phyloP scores from a whole-genome alignment of 1,140 invertebrate species.

The Drosophila auraria region DNA sequence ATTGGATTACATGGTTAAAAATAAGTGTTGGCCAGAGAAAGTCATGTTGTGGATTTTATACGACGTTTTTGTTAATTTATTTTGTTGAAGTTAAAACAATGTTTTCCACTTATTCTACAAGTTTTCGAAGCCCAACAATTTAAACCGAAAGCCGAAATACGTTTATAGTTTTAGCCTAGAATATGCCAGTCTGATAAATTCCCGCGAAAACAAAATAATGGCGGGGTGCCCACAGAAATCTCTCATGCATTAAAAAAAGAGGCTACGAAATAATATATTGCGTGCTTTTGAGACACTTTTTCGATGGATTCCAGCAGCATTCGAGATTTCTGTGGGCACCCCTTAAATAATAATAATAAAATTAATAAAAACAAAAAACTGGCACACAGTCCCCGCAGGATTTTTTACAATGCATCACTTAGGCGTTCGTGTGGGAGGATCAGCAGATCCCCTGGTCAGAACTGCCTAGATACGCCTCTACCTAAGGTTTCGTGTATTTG shows the following conservation, averaged over 20 bases:
- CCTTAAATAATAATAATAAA: slow-evolving; percentile 22
- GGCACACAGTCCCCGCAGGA: slow-evolving; percentile 38
- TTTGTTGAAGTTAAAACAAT: slow-evolving; percentile 60
- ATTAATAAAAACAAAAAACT: slow-evolving; percentile 50
- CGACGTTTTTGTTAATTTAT: slow-evolving; percentile 56
- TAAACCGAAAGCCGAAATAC: slow-evolving; percentile 65
- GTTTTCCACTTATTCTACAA: slow-evolving; percentile 25
- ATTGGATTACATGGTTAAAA: too few species aligned
- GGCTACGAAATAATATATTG: neutral
- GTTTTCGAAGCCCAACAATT: slow-evolving; percentile 73
- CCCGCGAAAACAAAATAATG: slow-evolving; percentile 39
- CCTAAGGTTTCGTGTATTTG: slow-evolving; percentile 25
- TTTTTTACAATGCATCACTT: slow-evolving; percentile 16
- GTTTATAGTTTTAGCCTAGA: slow-evolving; percentile 48
- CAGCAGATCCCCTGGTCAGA: neutral
- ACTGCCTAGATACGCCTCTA: slow-evolving; percentile 10
- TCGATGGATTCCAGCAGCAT: too few species aligned
- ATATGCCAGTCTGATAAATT: slow-evolving; percentile 57
- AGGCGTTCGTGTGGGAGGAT: slow-evolving; percentile 8
- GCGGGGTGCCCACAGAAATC: neutral
- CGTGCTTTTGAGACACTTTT: neutral
- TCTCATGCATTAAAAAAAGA: neutral
- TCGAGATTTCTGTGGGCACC: neutral
- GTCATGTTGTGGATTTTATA: slow-evolving; percentile 10
- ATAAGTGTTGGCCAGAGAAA: too few species aligned